These are phyloP conservation scores for Spialia ferax DNA, from an alignment of 2,888 invertebrate species.

Conservation along the genomic window DNA sequence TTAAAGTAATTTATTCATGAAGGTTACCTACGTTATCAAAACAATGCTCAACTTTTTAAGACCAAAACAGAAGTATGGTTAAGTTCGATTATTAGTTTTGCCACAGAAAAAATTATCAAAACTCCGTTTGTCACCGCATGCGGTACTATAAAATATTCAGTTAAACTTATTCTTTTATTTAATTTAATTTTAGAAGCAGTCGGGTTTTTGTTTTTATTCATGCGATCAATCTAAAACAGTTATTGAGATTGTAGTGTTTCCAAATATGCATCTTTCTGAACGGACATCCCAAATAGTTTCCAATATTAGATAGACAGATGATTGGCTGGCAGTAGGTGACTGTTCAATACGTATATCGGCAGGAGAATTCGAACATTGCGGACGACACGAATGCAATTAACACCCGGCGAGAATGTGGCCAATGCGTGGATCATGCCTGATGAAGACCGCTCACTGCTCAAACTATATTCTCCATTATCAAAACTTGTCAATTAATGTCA, in stretches of 20 bases:
- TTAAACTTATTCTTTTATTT: too few relatives aligned
- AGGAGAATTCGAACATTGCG: slow-evolving; percentile 10
- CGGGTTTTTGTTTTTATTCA: too few relatives aligned
- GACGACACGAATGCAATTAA: slow-evolving; percentile 10
- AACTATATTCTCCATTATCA: neutral
- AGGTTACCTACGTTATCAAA: too few relatives aligned
- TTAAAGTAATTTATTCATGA: neutral
- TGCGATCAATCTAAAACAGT: too few relatives aligned
- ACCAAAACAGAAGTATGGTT: too few relatives aligned
- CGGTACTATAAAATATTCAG: too few relatives aligned
- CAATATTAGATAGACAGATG: neutral
- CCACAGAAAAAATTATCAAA: too few relatives aligned
- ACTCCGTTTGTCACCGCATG: too few relatives aligned
- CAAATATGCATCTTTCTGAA: neutral
- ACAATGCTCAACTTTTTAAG: too few relatives aligned
- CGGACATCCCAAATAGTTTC: neutral
- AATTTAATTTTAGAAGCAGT: too few relatives aligned
- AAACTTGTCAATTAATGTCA: neutral
- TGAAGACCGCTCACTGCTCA: neutral
- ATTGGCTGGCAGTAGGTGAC: neutral
- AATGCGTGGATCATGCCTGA: neutral
- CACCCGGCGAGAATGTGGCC: neutral
- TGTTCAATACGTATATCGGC: slow-evolving; percentile 1
- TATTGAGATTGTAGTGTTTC: neutral
- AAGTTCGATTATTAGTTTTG: too few relatives aligned